Evolutionary conservation across 2,888 invertebrate genomes (phyloP).

Genomic region (Rhopalosiphum nymphaeae): DNA sequence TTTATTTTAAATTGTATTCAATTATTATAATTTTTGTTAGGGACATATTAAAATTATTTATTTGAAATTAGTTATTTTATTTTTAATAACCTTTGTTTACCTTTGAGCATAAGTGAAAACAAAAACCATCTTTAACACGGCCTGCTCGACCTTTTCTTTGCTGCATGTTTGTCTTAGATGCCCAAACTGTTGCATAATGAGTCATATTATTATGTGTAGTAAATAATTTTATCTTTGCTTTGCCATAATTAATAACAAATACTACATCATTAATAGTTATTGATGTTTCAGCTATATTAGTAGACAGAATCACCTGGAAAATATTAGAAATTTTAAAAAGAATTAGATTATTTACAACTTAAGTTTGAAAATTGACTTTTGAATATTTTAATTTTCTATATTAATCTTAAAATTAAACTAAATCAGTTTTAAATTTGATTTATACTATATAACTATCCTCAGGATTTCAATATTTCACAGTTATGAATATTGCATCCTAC

Average conservation of each 20-base stretch:
- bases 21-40: neutral
- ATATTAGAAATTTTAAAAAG: neutral
- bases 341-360: neutral
- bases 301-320: conserved; percentile 89
- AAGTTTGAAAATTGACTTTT: neutral
- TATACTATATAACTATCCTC: neutral
- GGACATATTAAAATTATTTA: neutral
- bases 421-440: neutral
- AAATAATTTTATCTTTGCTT: conserved; percentile 97
- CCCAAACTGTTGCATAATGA: conserved; percentile 97
- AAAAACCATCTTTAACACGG: conserved; percentile 92
- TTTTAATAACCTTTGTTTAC: conserved; percentile 66
- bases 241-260: conserved; percentile 97
- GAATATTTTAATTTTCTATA: neutral
- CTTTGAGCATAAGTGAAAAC: conserved; percentile 90
- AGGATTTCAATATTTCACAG: neutral
- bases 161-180: conserved; percentile 92
- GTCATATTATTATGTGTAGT: conserved; percentile 99
- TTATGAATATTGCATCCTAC: too few species aligned
- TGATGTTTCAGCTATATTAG: conserved; percentile 98
- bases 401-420: neutral
- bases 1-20: neutral
- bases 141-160: conserved; percentile 96
- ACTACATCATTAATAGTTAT: conserved; percentile 99
- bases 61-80: neutral